Base-by-base conservation (phyloP, 2,797 vertebrate species). In the Enteromius treurensis region DNA sequence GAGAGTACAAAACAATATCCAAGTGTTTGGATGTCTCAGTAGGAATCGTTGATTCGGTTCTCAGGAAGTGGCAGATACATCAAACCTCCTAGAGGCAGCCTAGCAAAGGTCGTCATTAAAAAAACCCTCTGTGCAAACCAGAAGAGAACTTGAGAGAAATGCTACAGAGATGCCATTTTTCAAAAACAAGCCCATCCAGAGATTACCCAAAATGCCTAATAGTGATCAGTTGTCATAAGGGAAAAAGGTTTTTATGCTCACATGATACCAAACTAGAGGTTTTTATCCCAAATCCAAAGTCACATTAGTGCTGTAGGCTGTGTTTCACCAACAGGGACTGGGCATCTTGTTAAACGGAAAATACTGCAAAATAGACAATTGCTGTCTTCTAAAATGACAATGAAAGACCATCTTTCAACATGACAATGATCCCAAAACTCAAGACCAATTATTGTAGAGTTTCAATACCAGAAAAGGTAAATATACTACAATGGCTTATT, bases 11-110 rank as follows among this genome's bases (percentile, higher is more conserved):
- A 73, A 64, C 69, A 73, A 81, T 37, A 62, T 81, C 79, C 26
- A 34, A 73, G 21, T 64, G 79, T 81, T 62, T 64, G 42, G 19
- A 73, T 81, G 79, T 73, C 68, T 69, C 79, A 81, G 69, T 73
- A 51, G 70, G 42, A 74, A 64, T 74, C 11, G 70, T 74, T 74
- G 80, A 74, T 81, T 81, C 6, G 4, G 45, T 81, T 74, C 29
- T 81, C 42, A 40, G 21, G 45, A 81, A 37, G 42, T 51, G 70
- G 42, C 70, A 40, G 42, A 70, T 64, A 64, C 69, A 65, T 51
- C 29, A 81, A 81, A 74, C 32, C 80, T 73, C 40, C 68, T 49
- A 64, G 55, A 81, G 58, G 29, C 45, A 37, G 80, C 55, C 55
- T 65, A 65, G 29, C 45, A 81, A 74, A 81, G 42, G 69, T 65